Conservation (phyloP, 2,113 vertebrate species). For the Cheirogaleus medius region DNA sequence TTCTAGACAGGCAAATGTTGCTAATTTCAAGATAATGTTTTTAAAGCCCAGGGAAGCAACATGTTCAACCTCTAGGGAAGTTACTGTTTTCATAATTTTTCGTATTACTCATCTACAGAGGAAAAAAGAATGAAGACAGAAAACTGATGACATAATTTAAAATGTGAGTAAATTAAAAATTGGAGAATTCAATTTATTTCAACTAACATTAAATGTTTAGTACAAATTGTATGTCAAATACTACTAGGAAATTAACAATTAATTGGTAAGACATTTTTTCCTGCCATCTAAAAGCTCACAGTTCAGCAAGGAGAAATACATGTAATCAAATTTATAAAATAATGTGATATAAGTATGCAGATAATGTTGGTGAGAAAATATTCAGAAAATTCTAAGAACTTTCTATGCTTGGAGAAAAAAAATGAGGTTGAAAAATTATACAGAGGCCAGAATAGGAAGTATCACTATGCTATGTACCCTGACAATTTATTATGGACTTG, state of each 20-base stretch:
- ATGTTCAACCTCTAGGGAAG: slow-evolving; percentile 44
- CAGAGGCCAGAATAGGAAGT: background rate
- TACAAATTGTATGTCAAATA: background rate
- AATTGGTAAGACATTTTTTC: background rate
- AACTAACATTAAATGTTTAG: background rate
- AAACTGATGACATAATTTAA: background rate
- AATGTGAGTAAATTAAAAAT: background rate
- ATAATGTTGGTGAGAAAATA: background rate
- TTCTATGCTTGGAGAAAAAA: background rate
- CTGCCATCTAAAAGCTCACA: background rate
- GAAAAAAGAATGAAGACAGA: background rate
- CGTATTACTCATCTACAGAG: slow-evolving; percentile 39
- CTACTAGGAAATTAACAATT: background rate
- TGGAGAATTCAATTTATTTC: slow-evolving; percentile 4
- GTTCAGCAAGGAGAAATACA: background rate
- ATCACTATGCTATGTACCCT: background rate
- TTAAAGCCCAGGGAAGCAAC: slow-evolving; percentile 40
- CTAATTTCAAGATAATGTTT: slow-evolving; percentile 60
- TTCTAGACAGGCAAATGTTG: slow-evolving; percentile 66
- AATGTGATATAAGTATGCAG: background rate
- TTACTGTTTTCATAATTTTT: slow-evolving; percentile 18
- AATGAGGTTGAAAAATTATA: background rate
- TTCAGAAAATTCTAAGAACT: background rate
- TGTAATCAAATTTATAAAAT: background rate
- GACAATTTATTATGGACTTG: background rate